A percentile compares a stretch with the other conserved stretches of the same genome.
phyloP scores from a whole-genome alignment of 2,888 invertebrate genomes.

The Pyrochroa serraticornis region DNA sequence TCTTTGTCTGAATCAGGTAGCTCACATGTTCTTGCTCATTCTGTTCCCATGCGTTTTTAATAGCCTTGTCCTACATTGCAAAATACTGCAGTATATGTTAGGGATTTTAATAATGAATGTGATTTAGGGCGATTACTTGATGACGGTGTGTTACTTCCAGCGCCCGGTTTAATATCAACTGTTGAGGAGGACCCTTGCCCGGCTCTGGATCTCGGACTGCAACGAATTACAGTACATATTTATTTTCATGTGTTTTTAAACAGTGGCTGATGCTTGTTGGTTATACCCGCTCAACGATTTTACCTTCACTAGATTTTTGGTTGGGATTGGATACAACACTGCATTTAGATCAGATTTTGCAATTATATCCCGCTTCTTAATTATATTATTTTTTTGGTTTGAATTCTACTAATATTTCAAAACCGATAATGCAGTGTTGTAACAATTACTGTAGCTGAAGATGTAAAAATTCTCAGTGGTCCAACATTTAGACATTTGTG shows the following conservation, averaged over 20 bases:
- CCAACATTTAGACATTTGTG: slow-evolving; percentile 58
- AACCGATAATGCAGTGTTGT: slow-evolving; percentile 47
- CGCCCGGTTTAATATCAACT: slow-evolving; percentile 52
- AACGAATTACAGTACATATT: slow-evolving; percentile 60
- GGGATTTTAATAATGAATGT: slow-evolving; percentile 46
- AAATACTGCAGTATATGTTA: slow-evolving; percentile 53
- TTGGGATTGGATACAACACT: slow-evolving; percentile 55
- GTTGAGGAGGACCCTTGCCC: slow-evolving; percentile 45
- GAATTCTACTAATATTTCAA: neutral
- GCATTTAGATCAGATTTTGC: slow-evolving; percentile 40
- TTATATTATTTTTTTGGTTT: slow-evolving; percentile 1
- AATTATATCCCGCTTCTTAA: neutral
- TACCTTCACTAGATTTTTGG: slow-evolving; percentile 61
- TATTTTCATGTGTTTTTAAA: slow-evolving; percentile 61
- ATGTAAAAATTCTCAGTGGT: slow-evolving; percentile 58
- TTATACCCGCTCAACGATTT: slow-evolving; percentile 60
- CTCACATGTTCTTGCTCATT: slow-evolving; percentile 53
- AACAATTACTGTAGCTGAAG: slow-evolving; percentile 56
- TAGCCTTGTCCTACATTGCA: slow-evolving; percentile 59
- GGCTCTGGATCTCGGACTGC: slow-evolving; percentile 40
- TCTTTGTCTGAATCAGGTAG: slow-evolving; percentile 54
- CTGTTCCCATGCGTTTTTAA: slow-evolving; percentile 47
- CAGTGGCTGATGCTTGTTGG: slow-evolving; percentile 61
- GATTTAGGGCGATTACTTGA: slow-evolving; percentile 54
- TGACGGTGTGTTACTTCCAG: slow-evolving; percentile 59